phyloP scores from a whole-genome alignment of 2,113 vertebrate genomes.

The Erpornis zantholeuca region DNA sequence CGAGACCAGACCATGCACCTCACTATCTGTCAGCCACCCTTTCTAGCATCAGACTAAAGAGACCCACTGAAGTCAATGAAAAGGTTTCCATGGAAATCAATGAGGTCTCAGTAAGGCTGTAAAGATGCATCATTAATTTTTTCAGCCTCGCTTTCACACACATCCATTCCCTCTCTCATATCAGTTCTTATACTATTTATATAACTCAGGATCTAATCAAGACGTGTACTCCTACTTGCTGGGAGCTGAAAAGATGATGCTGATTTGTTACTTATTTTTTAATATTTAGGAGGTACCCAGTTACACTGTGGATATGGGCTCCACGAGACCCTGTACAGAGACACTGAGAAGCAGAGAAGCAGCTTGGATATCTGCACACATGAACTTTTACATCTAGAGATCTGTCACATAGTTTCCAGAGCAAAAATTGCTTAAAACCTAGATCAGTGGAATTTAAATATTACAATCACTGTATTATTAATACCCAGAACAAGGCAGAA shows the following conservation, averaged over 20 bases:
- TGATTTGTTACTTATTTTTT: slow-evolving; percentile 53
- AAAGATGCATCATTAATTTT: slow-evolving; percentile 67
- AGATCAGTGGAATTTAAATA: neutral
- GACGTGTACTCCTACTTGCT: slow-evolving; percentile 35
- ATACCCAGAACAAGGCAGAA: neutral
- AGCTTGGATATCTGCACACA: neutral
- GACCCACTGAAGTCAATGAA: slow-evolving; percentile 45
- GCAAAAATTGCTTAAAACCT: neutral
- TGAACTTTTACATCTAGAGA: neutral
- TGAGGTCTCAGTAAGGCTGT: slow-evolving; percentile 57
- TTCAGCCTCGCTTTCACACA: slow-evolving; percentile 40
- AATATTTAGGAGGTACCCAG: slow-evolving; percentile 37
- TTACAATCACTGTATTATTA: neutral
- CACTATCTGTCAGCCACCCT: slow-evolving; percentile 17
- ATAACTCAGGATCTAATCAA: slow-evolving; percentile 65
- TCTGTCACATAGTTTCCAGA: neutral
- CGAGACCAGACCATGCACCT: neutral
- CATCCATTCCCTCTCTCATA: slow-evolving; percentile 45
- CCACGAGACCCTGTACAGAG: neutral
- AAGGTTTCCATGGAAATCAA: slow-evolving; percentile 68
- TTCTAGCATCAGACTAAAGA: slow-evolving; percentile 10
- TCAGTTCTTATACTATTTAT: slow-evolving; percentile 60
- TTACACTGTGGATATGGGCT: neutral
- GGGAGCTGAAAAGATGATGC: slow-evolving; percentile 42
- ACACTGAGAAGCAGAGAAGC: neutral